phyloP scores from a whole-genome alignment of 2,888 invertebrate species.

The Muscina levida region DNA sequence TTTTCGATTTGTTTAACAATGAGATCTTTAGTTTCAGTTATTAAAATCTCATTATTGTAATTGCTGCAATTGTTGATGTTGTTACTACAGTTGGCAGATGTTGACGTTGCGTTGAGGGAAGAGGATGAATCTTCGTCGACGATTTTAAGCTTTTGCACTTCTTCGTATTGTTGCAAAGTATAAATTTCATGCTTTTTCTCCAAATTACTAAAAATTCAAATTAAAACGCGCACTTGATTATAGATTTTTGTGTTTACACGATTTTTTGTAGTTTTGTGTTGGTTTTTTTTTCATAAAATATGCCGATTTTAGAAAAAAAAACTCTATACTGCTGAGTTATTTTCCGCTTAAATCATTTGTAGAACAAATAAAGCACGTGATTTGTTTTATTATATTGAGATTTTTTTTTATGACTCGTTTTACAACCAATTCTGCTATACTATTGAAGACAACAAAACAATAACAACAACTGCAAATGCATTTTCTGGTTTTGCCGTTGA shows the following conservation, averaged over 20 bases:
- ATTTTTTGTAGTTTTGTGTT: constrained; percentile 45
- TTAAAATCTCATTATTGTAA: constrained; percentile 53
- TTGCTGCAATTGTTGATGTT: constrained; percentile 62
- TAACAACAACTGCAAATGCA: constrained; percentile 4
- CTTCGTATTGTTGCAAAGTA: constrained; percentile 80
- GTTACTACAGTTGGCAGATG: constrained; percentile 59
- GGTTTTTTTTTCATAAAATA: constrained; percentile 47
- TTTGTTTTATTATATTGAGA: constrained; percentile 44
- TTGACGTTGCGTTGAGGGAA: constrained; percentile 64
- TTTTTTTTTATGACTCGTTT: constrained; percentile 23
- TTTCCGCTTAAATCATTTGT: constrained; percentile 33
- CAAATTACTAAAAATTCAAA: constrained; percentile 78
- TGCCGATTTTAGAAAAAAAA: constrained; percentile 43
- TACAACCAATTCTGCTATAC: constrained; percentile 23
- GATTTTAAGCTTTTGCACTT: constrained; percentile 69
- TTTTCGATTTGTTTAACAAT: constrained; percentile 10
- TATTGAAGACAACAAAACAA: not conserved
- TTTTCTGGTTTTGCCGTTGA: not conserved
- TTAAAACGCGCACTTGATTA: constrained; percentile 69
- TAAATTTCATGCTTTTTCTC: constrained; percentile 80
- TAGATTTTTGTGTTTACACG: too few species aligned
- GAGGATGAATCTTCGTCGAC: constrained; percentile 54
- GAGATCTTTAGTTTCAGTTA: constrained; percentile 39
- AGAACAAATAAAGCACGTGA: constrained; percentile 68
- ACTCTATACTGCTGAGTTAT: constrained; percentile 58